Evolutionary conservation across 1,140 invertebrate species (phyloP).

Genomic region (Spodoptera frugiperda): DNA sequence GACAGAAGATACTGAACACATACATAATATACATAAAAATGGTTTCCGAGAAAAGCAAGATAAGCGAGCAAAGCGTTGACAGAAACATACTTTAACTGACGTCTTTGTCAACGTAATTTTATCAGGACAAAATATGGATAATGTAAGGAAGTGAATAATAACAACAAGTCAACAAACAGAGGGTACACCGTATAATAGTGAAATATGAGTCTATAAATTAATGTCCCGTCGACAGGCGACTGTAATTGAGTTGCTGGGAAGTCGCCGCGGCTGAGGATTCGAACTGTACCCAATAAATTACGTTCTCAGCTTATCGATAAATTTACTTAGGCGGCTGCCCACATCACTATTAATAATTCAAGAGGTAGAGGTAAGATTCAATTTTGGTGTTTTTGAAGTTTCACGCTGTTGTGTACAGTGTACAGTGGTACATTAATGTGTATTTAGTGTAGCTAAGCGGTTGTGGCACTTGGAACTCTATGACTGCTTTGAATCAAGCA

Average conservation of each 20-base stretch:
- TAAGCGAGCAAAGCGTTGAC: too few species aligned
- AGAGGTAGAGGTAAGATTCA: neutral
- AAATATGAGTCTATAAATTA: conserved; percentile 5
- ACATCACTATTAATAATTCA: neutral
- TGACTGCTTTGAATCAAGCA: too few species aligned
- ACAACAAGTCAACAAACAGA: neutral
- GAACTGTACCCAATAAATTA: neutral
- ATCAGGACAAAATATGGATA: neutral
- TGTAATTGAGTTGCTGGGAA: conserved; percentile 1
- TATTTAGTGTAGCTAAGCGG: too few species aligned
- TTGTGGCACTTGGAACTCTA: too few species aligned
- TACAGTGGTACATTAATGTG: too few species aligned
- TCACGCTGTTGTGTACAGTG: too few species aligned
- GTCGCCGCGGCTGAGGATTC: neutral
- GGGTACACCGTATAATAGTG: conserved; percentile 3
- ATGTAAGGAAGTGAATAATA: neutral
- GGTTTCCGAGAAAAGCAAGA: too few species aligned
- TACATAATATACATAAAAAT: too few species aligned
- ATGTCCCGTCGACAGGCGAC: neutral
- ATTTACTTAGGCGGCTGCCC: neutral
- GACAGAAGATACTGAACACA: too few species aligned
- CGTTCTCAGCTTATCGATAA: neutral
- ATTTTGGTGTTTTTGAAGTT: neutral
- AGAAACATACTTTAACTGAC: neutral
- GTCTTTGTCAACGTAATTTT: neutral